These are phyloP conservation scores for Prionace glauca DNA, from an alignment of 2,797 vertebrate species.

Conservation along the genomic window DNA sequence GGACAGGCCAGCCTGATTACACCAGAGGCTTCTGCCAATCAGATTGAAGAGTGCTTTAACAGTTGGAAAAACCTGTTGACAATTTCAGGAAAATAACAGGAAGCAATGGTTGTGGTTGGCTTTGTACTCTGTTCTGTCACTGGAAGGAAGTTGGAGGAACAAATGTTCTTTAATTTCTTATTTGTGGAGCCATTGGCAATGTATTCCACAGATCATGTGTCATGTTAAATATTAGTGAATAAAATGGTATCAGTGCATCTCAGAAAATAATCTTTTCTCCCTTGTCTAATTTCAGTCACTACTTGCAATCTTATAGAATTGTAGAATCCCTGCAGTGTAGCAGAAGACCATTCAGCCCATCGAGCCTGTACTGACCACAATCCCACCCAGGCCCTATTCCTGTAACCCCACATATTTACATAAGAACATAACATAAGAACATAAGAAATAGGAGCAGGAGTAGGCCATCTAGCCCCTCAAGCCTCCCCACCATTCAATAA, in stretches of 20 bases:
- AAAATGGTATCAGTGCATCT: neutral
- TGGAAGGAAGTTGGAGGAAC: neutral
- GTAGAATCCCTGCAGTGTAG: too few relatives aligned
- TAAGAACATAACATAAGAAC: too few relatives aligned
- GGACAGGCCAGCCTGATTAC: neutral
- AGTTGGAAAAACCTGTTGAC: neutral
- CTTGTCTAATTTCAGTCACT: neutral
- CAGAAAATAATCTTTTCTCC: neutral
- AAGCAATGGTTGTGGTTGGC: slow-evolving; percentile 4
- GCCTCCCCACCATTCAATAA: too few relatives aligned
- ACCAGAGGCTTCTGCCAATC: neutral
- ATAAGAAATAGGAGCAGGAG: too few relatives aligned
- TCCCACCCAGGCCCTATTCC: too few relatives aligned
- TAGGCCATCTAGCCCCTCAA: too few relatives aligned
- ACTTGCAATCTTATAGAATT: neutral
- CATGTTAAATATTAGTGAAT: neutral
- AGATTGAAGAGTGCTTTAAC: neutral
- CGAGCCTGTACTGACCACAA: too few relatives aligned
- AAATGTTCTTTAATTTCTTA: neutral
- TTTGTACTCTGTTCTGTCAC: neutral
- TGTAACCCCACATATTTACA: too few relatives aligned
- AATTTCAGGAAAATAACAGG: slow-evolving; percentile 33
- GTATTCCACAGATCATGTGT: neutral
- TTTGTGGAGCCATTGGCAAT: neutral
- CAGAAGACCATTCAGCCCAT: too few relatives aligned